phyloP scores from a whole-genome alignment of 2,797 vertebrate genomes.

The Mormyrops boulengeri region DNA sequence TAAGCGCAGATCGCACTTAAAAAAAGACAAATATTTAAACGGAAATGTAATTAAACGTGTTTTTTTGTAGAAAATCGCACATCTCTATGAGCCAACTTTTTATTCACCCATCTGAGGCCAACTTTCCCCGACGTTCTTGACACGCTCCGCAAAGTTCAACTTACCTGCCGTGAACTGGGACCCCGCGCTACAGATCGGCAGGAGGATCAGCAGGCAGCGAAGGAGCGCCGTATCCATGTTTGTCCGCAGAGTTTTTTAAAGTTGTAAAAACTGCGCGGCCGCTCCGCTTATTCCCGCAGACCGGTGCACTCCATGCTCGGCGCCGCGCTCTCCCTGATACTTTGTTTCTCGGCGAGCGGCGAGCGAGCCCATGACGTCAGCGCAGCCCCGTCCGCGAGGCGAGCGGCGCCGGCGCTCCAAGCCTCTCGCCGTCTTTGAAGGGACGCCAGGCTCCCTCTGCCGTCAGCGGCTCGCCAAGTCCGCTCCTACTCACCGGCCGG shows the following conservation, averaged over 20 bases:
- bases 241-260: slow-evolving; percentile 29
- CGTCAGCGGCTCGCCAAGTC: slow-evolving; percentile 14
- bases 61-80: not conserved
- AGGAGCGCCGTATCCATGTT: slow-evolving; percentile 36
- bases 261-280: slow-evolving; percentile 29
- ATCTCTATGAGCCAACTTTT: slow-evolving; percentile 13
- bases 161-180: slow-evolving; percentile 41
- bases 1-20: not conserved
- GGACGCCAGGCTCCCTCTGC: slow-evolving; percentile 40
- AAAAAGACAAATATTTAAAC: not conserved
- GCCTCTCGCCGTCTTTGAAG: slow-evolving; percentile 1
- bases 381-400: slow-evolving; percentile 23
- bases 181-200: slow-evolving; percentile 22
- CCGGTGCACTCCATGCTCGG: slow-evolving; percentile 40
- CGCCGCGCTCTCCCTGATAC: slow-evolving; percentile 32
- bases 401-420: slow-evolving; percentile 16
- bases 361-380: slow-evolving; percentile 40
- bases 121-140: slow-evolving; percentile 27
- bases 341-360: slow-evolving; percentile 37
- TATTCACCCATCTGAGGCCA: not conserved
- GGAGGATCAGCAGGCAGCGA: slow-evolving; percentile 24
- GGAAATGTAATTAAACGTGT: not conserved
- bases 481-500: not conserved
- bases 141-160: slow-evolving; percentile 26
- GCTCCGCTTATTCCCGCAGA: slow-evolving; percentile 37